Percentiles rank a stretch among this genome's conserved stretches.
Evolutionary conservation across 30 jellyfish, hydroid and myxozoan species (phyloP).

Genomic region (Morbakka virulenta): DNA sequence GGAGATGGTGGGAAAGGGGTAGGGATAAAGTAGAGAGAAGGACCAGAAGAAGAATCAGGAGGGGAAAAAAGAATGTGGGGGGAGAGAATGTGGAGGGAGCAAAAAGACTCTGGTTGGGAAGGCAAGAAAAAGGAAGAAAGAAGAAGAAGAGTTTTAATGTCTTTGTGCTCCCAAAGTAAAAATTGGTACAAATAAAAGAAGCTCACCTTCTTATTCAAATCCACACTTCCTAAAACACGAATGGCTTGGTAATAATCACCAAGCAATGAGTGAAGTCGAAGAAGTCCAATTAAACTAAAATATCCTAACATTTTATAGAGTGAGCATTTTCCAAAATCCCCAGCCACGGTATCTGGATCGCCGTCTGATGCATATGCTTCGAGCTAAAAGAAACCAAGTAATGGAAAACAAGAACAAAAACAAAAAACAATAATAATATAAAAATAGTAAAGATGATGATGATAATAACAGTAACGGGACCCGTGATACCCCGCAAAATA

Average conservation of each 20-base stretch:
- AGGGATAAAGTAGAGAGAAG: no score
- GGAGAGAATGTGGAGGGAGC: no score
- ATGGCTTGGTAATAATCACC: conserved; percentile 97
- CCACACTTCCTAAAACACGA: conserved; percentile 91
- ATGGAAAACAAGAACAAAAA: background rate
- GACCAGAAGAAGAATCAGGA: no score
- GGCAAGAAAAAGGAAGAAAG: no score
- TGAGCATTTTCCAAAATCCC: conserved; percentile 90
- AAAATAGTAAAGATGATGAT: background rate
- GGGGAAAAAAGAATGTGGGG: no score
- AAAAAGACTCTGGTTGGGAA: no score
- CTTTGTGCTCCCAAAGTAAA: no score
- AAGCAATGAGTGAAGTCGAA: conserved; percentile 85
- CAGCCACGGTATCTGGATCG: conserved; percentile 98
- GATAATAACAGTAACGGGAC: background rate
- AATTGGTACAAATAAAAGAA: background rate
- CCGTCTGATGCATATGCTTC: conserved; percentile 93
- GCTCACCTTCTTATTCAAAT: conserved; percentile 87
- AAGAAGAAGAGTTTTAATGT: no score
- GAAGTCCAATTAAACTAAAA: conserved; percentile 89
- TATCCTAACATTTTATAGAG: conserved; percentile 95
- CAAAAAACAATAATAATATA: no score
- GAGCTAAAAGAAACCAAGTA: conserved; percentile 13
- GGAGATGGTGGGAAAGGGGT: no score
- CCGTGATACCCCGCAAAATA: background rate